Evolutionary conservation across 2,888 invertebrate genomes (phyloP), one percentile per base, ranked within the genome.

Genomic region (Theretra japonica): DNA sequence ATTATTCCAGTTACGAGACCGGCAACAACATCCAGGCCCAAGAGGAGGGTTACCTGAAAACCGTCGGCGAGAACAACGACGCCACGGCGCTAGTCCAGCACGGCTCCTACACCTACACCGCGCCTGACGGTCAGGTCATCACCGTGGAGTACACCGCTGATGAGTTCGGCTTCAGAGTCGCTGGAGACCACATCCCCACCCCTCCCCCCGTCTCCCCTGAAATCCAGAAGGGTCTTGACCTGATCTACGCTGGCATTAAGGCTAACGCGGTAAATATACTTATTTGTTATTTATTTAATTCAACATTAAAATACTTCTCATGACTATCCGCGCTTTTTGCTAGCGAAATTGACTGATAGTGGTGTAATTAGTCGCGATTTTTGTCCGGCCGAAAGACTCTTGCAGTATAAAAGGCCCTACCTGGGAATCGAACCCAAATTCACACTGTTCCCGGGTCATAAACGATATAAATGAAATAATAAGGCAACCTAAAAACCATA

Each of bases 161-260:
- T 83, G 97, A 97, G 88, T 96, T 95, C 81, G 97, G 97, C 68
- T 97, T 97, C 95, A 96, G 97, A 78, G 97, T 97, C 70, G 95
- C 95, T 78, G 97, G 97, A 0, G 97, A 97, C 88, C 97, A 97
- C 86, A 96, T 97, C 83, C 97, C 97, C 75, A 97, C 97, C 70
- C 96, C 97, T 75, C 97, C 97, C 19, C 97, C 97, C 75, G 96
- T 97, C 33, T 97, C 97, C 71, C 95, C 96, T 75, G 97, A 97
- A 94, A 97, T 97, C 83, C 98, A 98, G 90, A 97, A 97, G 88
- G 97, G 97, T 71, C 95, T 98, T 75, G 98, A 98, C 89, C 96
- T 97, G 85, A 98, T 98, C 89, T 98, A 96, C 88, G 97, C 97
- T 73, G 97, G 97, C 82, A 98, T 98, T 79, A 96, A 96, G 85